Evolutionary conservation across 2,888 invertebrate species (phyloP).

Genomic region (Drosophila barbarae): DNA sequence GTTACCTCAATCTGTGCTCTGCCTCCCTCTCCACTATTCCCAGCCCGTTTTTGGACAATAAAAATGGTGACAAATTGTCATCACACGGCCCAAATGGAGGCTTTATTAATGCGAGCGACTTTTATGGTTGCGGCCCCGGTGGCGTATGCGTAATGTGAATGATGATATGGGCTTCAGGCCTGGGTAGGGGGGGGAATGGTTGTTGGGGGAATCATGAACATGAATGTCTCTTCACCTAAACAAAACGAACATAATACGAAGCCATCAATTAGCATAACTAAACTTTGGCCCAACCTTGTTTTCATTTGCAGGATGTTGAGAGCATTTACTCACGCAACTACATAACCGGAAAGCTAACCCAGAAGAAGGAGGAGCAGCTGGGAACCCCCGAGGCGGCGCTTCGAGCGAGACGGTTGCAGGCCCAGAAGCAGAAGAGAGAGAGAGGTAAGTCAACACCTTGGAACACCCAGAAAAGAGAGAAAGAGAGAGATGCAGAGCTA

Average conservation of each 20-base stretch:
- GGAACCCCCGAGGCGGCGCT: slow-evolving; percentile 75
- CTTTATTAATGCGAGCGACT: slow-evolving; percentile 62
- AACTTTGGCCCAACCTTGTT: slow-evolving; percentile 28
- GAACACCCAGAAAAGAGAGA: too few relatives aligned
- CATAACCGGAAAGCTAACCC: slow-evolving; percentile 73
- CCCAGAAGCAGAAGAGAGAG: slow-evolving; percentile 66
- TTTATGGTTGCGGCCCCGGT: slow-evolving; percentile 54
- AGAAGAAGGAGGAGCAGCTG: slow-evolving; percentile 73
- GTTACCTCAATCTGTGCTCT: slow-evolving; percentile 66
- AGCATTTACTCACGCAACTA: slow-evolving; percentile 75
- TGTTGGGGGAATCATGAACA: slow-evolving; percentile 10
- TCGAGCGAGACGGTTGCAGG: slow-evolving; percentile 68
- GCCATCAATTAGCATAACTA: slow-evolving; percentile 48
- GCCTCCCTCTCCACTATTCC: slow-evolving; percentile 5
- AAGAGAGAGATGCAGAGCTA: background rate
- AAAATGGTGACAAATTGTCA: slow-evolving; percentile 74
- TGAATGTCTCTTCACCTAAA: slow-evolving; percentile 4
- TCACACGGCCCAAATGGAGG: slow-evolving; percentile 55
- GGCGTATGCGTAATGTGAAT: slow-evolving; percentile 61
- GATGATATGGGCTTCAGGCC: background rate
- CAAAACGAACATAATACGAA: slow-evolving; percentile 24
- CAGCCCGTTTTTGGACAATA: slow-evolving; percentile 47
- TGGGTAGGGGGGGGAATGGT: background rate
- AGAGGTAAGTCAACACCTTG: slow-evolving; percentile 58
- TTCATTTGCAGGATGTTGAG: slow-evolving; percentile 61